These are phyloP conservation scores for Leptoteleia sp. DNA, from an alignment of 1,140 invertebrate genomes.

Conservation along the genomic window DNA sequence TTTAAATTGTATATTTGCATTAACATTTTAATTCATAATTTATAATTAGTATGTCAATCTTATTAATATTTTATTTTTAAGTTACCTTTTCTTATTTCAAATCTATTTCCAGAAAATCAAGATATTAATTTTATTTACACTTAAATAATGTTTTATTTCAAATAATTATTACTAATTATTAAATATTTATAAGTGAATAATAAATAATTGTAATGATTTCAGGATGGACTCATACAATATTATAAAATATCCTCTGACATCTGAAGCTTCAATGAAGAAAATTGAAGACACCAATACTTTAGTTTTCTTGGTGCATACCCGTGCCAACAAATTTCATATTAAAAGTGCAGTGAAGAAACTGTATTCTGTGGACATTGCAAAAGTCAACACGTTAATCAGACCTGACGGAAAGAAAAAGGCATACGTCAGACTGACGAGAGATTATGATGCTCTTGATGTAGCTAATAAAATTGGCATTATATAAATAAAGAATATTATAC, in stretches of 20 bases:
- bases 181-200: no score
- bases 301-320: constrained; percentile 98
- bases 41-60: no score
- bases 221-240: constrained; percentile 99
- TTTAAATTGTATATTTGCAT: no score
- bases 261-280: constrained; percentile 99
- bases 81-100: no score
- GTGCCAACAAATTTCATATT: constrained; percentile 98
- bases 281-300: constrained; percentile 99
- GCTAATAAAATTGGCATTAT: constrained; percentile 95
- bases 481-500: no score
- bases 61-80: no score
- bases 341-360: constrained; percentile 97
- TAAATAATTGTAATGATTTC: no score
- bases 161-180: no score
- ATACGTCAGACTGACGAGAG: constrained; percentile 96
- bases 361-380: constrained; percentile 98
- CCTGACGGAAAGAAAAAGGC: constrained; percentile 99
- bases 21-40: no score
- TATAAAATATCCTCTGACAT: constrained; percentile 98
- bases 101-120: no score
- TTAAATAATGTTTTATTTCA: no score
- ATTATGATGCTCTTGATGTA: constrained; percentile 99
- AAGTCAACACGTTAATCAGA: constrained; percentile 91
- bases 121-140: no score